Conservation (phyloP, 1,140 invertebrate genomes). For the Adoxophyes honmai region DNA sequence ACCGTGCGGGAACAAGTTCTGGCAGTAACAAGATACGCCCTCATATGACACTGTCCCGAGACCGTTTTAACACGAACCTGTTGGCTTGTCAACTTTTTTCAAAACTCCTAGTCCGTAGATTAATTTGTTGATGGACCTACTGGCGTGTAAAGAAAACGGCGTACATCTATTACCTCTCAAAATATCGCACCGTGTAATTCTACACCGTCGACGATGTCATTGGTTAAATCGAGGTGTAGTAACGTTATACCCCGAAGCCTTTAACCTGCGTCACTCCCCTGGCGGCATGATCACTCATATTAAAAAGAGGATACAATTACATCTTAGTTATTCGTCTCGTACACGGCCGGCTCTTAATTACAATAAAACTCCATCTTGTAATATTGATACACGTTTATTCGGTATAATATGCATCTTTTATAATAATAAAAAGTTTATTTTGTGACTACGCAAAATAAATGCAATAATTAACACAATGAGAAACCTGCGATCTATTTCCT, state of each 20-base stretch:
- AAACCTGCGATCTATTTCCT: no score
- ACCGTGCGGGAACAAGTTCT: conserved; percentile 9
- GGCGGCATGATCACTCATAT: conserved; percentile 39
- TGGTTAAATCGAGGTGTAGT: conserved; percentile 63
- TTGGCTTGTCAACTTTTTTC: conserved; percentile 52
- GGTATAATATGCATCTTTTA: no score
- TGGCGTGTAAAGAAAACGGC: conserved; percentile 48
- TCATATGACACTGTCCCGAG: conserved; percentile 38
- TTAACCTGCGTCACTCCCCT: conserved; percentile 28
- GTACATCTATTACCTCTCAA: conserved; percentile 60
- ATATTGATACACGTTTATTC: background rate
- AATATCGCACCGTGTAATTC: conserved; percentile 55
- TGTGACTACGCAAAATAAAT: no score
- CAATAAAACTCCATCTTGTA: background rate
- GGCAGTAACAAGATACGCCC: conserved; percentile 42
- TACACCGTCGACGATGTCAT: conserved; percentile 63
- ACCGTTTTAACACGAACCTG: conserved; percentile 58
- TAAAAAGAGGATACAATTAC: conserved; percentile 41
- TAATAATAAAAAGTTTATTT: no score
- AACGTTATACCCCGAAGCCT: conserved; percentile 52
- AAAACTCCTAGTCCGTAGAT: conserved; percentile 54
- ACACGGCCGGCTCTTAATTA: background rate
- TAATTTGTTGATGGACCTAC: conserved; percentile 44
- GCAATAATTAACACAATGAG: no score
- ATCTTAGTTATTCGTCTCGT: conserved; percentile 24